phyloP scores from a whole-genome alignment of 23 tunicate genomes.

The Oikopleura vanhoeffeni region DNA sequence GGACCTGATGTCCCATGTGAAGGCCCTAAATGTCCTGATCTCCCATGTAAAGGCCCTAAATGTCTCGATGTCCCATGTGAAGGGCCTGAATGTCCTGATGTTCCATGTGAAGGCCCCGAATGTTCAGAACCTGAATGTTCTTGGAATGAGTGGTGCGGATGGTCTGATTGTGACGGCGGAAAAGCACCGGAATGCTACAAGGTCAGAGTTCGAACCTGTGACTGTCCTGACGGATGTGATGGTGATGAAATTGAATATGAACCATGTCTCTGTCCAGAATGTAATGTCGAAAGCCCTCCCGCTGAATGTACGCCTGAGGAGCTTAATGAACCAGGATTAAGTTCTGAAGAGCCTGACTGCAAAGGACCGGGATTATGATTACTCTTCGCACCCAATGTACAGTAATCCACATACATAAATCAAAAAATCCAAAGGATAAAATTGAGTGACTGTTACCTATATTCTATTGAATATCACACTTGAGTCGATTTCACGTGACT shows the following conservation, averaged over 20 bases:
- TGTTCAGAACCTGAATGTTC: neutral
- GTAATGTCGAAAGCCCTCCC: neutral
- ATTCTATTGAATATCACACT: no score
- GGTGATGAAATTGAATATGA: neutral
- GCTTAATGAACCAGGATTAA: no score
- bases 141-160: constrained; percentile 13
- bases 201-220: neutral
- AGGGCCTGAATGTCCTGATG: neutral
- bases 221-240: neutral
- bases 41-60: no score
- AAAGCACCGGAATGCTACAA: neutral
- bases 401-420: no score
- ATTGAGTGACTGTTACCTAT: no score
- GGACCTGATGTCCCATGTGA: neutral
- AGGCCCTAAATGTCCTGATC: no score
- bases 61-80: no score
- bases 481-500: no score
- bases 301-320: neutral
- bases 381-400: no score
- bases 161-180: neutral
- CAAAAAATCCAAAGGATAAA: no score
- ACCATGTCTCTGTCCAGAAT: constrained; percentile 2
- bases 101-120: neutral
- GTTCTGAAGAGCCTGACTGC: no score
- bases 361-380: no score